Evolutionary conservation across 2,797 vertebrate genomes (phyloP).

Genomic region (Pachyuromys duprasi): DNA sequence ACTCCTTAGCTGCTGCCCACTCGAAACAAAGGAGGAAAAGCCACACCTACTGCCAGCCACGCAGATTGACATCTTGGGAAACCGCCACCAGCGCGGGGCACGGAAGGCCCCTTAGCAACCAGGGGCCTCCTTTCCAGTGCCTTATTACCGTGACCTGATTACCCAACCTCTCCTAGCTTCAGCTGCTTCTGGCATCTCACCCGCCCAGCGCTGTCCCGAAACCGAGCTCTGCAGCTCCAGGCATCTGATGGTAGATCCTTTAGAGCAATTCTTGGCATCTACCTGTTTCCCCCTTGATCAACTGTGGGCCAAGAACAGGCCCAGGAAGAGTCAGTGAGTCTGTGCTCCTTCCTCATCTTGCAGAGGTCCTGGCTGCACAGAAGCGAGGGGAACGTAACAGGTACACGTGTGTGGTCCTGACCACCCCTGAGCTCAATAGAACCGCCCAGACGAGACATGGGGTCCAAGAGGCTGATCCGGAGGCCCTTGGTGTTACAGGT

Average conservation of each 20-base stretch:
- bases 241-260: neutral
- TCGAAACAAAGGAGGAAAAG: too few relatives aligned
- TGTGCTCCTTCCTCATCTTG: neutral
- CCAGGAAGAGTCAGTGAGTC: neutral
- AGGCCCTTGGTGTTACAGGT: neutral
- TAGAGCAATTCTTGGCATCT: neutral
- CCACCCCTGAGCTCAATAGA: neutral
- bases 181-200: neutral
- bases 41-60: accelerated
- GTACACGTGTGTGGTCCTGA: neutral
- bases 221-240: neutral
- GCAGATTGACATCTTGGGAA: neutral
- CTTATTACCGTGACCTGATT: neutral
- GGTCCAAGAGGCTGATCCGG: neutral
- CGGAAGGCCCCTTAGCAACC: neutral
- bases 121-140: neutral
- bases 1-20: too few relatives aligned
- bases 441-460: neutral
- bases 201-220: neutral
- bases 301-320: neutral
- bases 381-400: neutral
- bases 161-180: neutral
- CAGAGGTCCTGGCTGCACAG: neutral
- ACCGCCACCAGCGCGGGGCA: neutral
- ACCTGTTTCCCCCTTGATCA: neutral